Conservation (phyloP, 1,140 invertebrate genomes). For the Pachypsylla venusta region DNA sequence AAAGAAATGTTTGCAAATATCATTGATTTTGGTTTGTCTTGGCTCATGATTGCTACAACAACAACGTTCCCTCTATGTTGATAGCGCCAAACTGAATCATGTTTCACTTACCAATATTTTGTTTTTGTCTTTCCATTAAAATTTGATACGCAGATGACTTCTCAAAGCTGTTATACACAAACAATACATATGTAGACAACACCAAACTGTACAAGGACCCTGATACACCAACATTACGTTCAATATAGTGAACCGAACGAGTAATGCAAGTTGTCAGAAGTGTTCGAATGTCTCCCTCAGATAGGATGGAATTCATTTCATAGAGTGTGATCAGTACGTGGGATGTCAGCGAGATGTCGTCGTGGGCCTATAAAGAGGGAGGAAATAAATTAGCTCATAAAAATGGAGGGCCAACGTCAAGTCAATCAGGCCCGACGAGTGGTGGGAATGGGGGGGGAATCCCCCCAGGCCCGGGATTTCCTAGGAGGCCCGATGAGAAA, state of each 20-base stretch:
- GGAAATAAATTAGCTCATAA: too few species aligned
- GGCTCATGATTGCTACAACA: too few species aligned
- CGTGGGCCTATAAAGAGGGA: slow-evolving; percentile 1
- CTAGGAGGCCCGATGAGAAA: too few species aligned
- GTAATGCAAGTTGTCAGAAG: not conserved
- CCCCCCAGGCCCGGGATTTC: too few species aligned
- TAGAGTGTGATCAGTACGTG: slow-evolving; percentile 36
- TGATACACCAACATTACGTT: not conserved
- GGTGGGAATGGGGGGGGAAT: too few species aligned
- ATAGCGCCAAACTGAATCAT: too few species aligned
- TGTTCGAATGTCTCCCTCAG: not conserved
- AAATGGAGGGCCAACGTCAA: too few species aligned
- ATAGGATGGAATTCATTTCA: slow-evolving; percentile 23
- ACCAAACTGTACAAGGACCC: slow-evolving; percentile 23
- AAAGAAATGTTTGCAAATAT: too few species aligned
- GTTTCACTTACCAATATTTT: slow-evolving; percentile 14
- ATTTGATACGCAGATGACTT: slow-evolving; percentile 31
- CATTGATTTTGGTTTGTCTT: too few species aligned
- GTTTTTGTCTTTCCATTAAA: slow-evolving; percentile 18
- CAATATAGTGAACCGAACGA: not conserved
- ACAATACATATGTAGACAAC: slow-evolving; percentile 36
- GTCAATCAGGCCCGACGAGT: too few species aligned
- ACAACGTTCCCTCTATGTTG: too few species aligned
- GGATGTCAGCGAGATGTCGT: slow-evolving; percentile 35
- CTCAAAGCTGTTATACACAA: slow-evolving; percentile 30